Evolutionary conservation across 2,797 vertebrate species (phyloP), one percentile per base, ranked within the genome.

Genomic region (Lagocephalus sceleratus): DNA sequence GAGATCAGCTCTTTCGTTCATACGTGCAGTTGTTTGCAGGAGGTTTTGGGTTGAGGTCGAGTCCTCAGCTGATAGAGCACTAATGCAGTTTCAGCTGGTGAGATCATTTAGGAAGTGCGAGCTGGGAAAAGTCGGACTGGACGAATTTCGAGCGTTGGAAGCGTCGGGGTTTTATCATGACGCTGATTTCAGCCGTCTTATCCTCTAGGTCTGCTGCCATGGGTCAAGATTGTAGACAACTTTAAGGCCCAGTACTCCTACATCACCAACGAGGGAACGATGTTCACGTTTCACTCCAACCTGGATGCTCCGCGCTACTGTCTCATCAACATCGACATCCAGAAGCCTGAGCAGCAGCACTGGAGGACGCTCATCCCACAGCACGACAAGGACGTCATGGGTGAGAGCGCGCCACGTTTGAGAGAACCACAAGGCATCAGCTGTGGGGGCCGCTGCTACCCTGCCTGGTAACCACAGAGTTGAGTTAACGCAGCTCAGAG

Each of bases 221-320:
- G 91, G 90, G 89, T 92, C 57, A 90, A 87, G 66, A 73, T 92
- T 5, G 87, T 92, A 49, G 83, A 90, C 56, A 88, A 87, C 59
- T 92, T 92, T 17, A 81, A 92, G 0, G 90, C 88, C 10, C 86
- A 90, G 84, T 91, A 87, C 74, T 76, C 76, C 0, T 92, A 91
- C 3, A 29, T 92, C 61, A 92, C 91, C 68, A 92, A 90, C 0
- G 90, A 92, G 59, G 88, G 66, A 10, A 84, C 56, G 0, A 68
- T 91, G 1, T 90, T 92, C 72, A 88, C 89, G 0, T 89, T 92
- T 71, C 87, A 50, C 51, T 89, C 91, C 23, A 92, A 92, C 76
- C 65, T 88, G 60, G 75, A 90, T 0, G 82, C 91, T 1, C 89
- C 90, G 5, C 88, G 88, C 0, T 91, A 90, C 70, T 19, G 81